phyloP scores from a whole-genome alignment of 2,888 invertebrate genomes.

The Troglohyphantes excavatus region DNA sequence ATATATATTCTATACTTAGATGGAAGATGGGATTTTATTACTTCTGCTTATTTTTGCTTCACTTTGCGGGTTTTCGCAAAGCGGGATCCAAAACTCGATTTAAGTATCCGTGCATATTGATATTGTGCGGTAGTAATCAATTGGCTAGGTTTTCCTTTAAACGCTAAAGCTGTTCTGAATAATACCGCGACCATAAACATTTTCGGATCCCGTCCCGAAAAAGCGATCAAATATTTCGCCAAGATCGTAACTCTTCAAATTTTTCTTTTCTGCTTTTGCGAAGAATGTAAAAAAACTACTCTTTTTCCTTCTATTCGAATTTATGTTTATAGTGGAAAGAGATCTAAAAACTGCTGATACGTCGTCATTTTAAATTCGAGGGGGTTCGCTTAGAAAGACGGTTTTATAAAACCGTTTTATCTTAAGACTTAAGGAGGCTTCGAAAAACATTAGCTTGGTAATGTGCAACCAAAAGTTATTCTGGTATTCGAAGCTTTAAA shows the following conservation, averaged over 20 bases:
- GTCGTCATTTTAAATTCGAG: conserved; percentile 52
- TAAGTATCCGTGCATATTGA: conserved; percentile 69
- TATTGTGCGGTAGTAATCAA: conserved; percentile 56
- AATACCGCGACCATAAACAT: conserved; percentile 57
- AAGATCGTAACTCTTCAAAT: conserved; percentile 63
- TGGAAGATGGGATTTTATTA: conserved; percentile 2
- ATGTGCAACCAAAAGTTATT: conserved; percentile 20
- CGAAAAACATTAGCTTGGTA: conserved; percentile 27
- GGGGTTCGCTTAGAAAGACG: neutral
- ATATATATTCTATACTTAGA: conserved; percentile 13
- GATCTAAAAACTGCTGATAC: conserved; percentile 69
- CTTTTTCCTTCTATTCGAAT: conserved; percentile 46
- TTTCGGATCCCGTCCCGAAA: conserved; percentile 30
- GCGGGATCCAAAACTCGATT: conserved; percentile 65
- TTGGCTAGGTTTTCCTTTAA: conserved; percentile 59
- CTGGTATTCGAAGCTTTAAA: conserved; percentile 15
- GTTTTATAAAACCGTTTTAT: conserved; percentile 48
- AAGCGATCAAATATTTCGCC: conserved; percentile 65
- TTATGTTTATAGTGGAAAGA: conserved; percentile 63
- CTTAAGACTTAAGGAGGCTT: conserved; percentile 20
- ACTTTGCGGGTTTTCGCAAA: conserved; percentile 19
- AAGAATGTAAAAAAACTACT: conserved; percentile 11
- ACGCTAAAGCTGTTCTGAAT: conserved; percentile 42
- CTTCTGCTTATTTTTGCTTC: neutral
- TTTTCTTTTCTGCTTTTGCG: neutral